These are phyloP conservation scores for Pelodiscus sinensis DNA, from an alignment of 2,113 vertebrate species.

Conservation along the genomic window DNA sequence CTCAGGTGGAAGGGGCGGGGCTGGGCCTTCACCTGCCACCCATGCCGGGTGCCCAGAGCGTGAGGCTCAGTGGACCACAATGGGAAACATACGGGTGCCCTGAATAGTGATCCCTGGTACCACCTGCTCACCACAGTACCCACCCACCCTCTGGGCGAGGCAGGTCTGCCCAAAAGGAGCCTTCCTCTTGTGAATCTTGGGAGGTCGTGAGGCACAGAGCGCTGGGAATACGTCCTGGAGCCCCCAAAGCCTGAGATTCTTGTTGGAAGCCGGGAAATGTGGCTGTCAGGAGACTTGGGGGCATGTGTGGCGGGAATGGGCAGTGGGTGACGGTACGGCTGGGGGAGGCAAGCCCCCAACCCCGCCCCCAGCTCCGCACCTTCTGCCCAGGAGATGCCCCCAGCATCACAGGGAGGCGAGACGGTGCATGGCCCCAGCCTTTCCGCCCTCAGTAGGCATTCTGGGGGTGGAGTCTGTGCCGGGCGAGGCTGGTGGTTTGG, in stretches of 20 bases:
- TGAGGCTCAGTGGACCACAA: neutral
- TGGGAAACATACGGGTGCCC: neutral
- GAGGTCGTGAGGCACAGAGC: neutral
- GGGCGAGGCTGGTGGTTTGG: too few relatives aligned
- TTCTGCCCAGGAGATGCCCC: too few relatives aligned
- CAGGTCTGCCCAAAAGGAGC: neutral
- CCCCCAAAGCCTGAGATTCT: neutral
- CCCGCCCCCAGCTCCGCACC: too few relatives aligned
- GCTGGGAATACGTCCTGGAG: rapidly evolving
- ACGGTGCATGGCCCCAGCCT: too few relatives aligned
- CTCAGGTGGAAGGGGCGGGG: too few relatives aligned
- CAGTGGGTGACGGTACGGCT: neutral
- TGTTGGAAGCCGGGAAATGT: neutral
- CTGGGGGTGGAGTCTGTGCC: too few relatives aligned
- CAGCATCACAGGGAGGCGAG: too few relatives aligned
- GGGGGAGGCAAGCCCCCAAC: neutral
- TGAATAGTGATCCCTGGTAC: neutral
- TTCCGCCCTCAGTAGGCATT: too few relatives aligned
- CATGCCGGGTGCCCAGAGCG: too few relatives aligned
- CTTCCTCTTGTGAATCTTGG: neutral
- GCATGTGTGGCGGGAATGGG: neutral
- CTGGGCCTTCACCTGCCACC: too few relatives aligned
- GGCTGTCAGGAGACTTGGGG: neutral
- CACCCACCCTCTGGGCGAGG: neutral
- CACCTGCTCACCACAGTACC: neutral